phyloP scores from a whole-genome alignment of 2,113 vertebrate genomes.

The Upupa epops region DNA sequence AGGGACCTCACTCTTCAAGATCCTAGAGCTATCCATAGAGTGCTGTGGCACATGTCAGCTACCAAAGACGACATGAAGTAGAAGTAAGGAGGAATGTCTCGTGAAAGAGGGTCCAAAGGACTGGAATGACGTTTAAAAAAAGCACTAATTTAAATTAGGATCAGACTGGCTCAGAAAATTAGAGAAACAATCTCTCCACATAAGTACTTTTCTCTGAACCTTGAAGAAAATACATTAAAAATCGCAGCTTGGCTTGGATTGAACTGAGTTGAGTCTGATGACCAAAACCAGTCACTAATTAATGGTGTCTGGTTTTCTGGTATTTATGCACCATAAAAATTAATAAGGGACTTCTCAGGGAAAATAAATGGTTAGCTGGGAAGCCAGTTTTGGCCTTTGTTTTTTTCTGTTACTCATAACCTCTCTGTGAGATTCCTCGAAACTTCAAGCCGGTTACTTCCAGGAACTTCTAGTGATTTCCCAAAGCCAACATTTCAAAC shows the following conservation, averaged over 20 bases:
- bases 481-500: background rate
- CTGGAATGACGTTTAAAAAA: background rate
- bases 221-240: background rate
- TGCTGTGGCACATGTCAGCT: background rate
- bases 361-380: slow-evolving; percentile 52
- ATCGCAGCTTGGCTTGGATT: background rate
- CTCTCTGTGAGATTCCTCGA: slow-evolving; percentile 24
- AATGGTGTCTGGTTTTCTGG: slow-evolving; percentile 49
- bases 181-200: background rate
- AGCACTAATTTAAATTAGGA: background rate
- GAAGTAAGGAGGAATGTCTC: background rate
- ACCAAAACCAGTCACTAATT: slow-evolving; percentile 49
- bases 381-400: background rate
- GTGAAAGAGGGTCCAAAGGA: background rate
- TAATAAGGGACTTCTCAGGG: slow-evolving; percentile 52
- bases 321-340: slow-evolving; percentile 58
- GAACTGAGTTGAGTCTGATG: background rate
- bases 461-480: slow-evolving; percentile 1
- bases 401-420: slow-evolving; percentile 12
- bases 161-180: background rate
- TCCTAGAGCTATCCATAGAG: background rate
- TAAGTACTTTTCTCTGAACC: background rate
- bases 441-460: background rate
- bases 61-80: background rate
- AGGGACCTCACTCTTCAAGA: background rate